Evolutionary conservation across 2,797 vertebrate genomes (phyloP).

Genomic region (Anas bernieri): DNA sequence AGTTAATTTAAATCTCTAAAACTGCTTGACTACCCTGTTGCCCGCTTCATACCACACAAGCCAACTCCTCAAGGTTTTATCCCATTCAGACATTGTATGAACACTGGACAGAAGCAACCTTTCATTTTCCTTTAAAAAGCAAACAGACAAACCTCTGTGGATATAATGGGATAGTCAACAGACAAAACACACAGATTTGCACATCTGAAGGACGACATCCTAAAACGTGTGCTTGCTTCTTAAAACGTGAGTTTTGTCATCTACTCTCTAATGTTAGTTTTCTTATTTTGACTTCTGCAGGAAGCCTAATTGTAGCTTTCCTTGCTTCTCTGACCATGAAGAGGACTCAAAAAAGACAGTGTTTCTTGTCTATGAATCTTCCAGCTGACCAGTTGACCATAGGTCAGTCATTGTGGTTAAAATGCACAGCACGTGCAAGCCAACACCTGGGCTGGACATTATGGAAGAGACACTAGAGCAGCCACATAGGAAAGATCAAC

Average conservation of each 20-base stretch:
- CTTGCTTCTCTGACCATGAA: background rate
- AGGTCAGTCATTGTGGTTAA: background rate
- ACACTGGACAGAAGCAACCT: background rate
- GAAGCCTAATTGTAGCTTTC: slow-evolving; percentile 43
- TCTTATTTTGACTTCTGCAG: slow-evolving; percentile 39
- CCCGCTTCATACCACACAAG: rapidly evolving
- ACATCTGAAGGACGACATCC: background rate
- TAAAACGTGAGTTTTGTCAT: background rate
- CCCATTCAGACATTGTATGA: background rate
- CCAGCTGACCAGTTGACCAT: background rate
- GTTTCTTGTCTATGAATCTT: background rate
- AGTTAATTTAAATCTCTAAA: background rate
- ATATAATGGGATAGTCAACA: background rate
- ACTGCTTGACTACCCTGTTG: background rate
- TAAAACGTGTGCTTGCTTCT: background rate
- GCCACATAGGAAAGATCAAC: background rate
- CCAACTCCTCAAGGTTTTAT: background rate
- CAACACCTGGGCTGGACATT: background rate
- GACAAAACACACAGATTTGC: background rate
- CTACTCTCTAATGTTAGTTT: slow-evolving; percentile 1
- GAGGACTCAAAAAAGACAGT: background rate
- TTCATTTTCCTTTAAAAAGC: background rate
- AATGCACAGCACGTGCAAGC: background rate
- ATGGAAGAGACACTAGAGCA: background rate
- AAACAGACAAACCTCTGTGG: background rate